A percentile compares a stretch with the other conserved stretches of the same genome.
Evolutionary conservation across 2,113 vertebrate genomes (phyloP).

Genomic region (Trachemys scripta): DNA sequence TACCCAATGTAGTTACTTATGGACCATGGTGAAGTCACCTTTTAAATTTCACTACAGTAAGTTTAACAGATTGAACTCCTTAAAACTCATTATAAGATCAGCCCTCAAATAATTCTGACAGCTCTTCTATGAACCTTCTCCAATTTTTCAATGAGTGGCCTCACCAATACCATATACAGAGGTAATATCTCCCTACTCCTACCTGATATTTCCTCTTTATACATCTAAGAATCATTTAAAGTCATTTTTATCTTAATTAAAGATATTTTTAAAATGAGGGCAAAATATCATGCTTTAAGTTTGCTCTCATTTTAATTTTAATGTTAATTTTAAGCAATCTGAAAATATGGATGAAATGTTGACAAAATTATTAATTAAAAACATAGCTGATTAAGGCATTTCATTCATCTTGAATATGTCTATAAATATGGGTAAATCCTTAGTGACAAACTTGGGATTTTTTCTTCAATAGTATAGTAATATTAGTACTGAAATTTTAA

Average conservation of each 20-base stretch:
- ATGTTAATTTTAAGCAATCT: not conserved
- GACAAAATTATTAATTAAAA: not conserved
- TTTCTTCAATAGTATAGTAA: not conserved
- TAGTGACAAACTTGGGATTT: not conserved
- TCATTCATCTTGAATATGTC: not conserved
- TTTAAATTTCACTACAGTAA: not conserved
- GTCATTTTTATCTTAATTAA: not conserved
- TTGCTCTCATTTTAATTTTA: not conserved
- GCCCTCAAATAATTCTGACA: not conserved
- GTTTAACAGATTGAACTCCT: not conserved
- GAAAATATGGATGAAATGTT: not conserved
- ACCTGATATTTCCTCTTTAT: not conserved
- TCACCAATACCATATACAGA: not conserved
- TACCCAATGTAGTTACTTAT: not conserved
- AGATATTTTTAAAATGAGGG: not conserved
- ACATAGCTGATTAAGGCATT: not conserved
- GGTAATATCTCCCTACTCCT: not conserved
- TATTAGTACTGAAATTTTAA: not conserved
- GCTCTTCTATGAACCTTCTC: not conserved
- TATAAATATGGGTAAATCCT: not conserved
- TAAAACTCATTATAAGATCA: not conserved
- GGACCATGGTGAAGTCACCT: not conserved
- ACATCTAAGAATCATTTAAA: not conserved
- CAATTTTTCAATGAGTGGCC: not conserved
- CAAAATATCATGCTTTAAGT: not conserved